phyloP scores from a whole-genome alignment of 2,888 invertebrate genomes.

The Andrena flavipes region DNA sequence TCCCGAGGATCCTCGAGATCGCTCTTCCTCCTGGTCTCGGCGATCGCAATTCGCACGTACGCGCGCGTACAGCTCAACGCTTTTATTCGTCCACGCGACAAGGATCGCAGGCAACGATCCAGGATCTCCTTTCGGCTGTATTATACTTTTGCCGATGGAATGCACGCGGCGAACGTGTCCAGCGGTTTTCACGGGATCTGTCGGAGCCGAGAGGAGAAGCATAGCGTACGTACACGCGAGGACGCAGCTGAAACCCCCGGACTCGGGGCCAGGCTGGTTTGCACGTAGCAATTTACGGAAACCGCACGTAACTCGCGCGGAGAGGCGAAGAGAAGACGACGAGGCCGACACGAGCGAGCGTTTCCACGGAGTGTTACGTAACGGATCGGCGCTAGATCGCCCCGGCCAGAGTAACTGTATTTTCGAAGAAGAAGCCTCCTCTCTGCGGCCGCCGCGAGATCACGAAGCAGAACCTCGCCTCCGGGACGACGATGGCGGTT shows the following conservation, averaged over 20 bases:
- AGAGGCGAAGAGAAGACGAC: slow-evolving; percentile 43
- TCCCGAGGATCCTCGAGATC: not conserved
- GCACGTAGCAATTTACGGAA: slow-evolving; percentile 81
- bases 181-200: slow-evolving; percentile 45
- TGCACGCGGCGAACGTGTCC: not conserved
- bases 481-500: slow-evolving; percentile 28
- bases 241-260: slow-evolving; percentile 13
- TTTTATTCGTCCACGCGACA: too few species aligned
- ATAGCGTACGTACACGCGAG: slow-evolving; percentile 17
- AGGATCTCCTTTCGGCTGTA: not conserved
- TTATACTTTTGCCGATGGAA: not conserved
- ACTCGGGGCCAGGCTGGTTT: slow-evolving; percentile 59
- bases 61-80: not conserved
- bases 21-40: not conserved
- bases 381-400: slow-evolving; percentile 75
- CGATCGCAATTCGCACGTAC: not conserved
- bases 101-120: too few species aligned
- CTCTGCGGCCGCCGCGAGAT: slow-evolving; percentile 57
- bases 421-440: slow-evolving; percentile 64
- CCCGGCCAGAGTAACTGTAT: slow-evolving; percentile 73
- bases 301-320: slow-evolving; percentile 79
- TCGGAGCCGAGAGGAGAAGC: slow-evolving; percentile 15
- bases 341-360: slow-evolving; percentile 63
- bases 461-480: slow-evolving; percentile 62
- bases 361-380: slow-evolving; percentile 76